Evolutionary conservation across 2,797 vertebrate species (phyloP).

Genomic region (Antennarius maculatus): DNA sequence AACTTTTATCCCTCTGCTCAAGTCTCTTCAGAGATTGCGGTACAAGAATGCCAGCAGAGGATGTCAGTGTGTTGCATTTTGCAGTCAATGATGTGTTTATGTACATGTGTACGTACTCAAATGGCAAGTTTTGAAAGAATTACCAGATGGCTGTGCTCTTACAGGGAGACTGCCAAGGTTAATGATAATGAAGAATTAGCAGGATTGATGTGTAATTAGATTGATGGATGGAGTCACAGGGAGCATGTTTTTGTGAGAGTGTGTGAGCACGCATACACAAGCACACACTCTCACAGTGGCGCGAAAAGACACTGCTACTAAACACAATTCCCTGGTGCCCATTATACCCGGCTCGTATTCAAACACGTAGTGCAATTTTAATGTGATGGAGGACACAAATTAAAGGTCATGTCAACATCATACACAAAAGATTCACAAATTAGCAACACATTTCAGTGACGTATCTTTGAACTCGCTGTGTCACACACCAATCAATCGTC

Average conservation of each 20-base stretch:
- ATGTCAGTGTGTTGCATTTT: slow-evolving; percentile 15
- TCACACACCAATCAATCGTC: slow-evolving; percentile 11
- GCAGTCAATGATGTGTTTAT: slow-evolving; percentile 25
- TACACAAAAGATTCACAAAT: slow-evolving; percentile 15
- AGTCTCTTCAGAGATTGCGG: slow-evolving; percentile 58
- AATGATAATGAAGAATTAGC: slow-evolving; percentile 84
- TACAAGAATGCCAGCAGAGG: slow-evolving; percentile 31
- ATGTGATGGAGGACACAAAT: slow-evolving; percentile 52
- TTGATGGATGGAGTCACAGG: slow-evolving; percentile 81
- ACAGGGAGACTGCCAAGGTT: slow-evolving; percentile 83
- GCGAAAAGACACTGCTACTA: slow-evolving; percentile 18
- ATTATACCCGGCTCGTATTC: slow-evolving; percentile 51
- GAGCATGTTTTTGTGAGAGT: slow-evolving; percentile 33
- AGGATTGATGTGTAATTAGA: slow-evolving; percentile 83
- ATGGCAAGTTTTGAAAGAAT: slow-evolving; percentile 75
- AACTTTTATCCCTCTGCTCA: slow-evolving; percentile 65
- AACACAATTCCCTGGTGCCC: slow-evolving; percentile 39
- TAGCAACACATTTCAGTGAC: slow-evolving; percentile 4
- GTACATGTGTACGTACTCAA: slow-evolving; percentile 42
- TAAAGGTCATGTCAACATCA: slow-evolving; percentile 29
- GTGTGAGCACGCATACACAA: not conserved
- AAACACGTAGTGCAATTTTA: slow-evolving; percentile 45
- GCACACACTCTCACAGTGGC: slow-evolving; percentile 2
- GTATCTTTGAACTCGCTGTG: not conserved
- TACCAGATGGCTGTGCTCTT: slow-evolving; percentile 80